Evolutionary conservation across 1,140 invertebrate genomes (phyloP).

Genomic region (Apis cerana): DNA sequence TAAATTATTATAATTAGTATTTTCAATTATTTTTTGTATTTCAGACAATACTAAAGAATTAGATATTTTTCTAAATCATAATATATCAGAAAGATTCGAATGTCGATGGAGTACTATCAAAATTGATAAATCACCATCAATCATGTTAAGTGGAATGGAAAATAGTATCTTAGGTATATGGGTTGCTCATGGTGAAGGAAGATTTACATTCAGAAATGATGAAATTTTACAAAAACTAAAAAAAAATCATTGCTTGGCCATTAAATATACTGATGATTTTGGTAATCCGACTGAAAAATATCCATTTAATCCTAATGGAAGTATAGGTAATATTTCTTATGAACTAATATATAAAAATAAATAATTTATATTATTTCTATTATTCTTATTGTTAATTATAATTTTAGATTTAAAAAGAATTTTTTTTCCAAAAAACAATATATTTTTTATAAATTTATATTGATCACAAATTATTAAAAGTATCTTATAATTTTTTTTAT

Average conservation of each 20-base stretch:
- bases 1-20: background rate
- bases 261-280: slow-evolving; percentile 92
- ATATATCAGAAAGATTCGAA: slow-evolving; percentile 94
- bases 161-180: slow-evolving; percentile 93
- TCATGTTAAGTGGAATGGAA: slow-evolving; percentile 95
- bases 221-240: slow-evolving; percentile 83
- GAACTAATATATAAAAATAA: background rate
- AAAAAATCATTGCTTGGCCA: slow-evolving; percentile 85
- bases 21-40: slow-evolving; percentile 2
- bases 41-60: slow-evolving; percentile 74
- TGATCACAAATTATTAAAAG: no score
- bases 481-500: no score
- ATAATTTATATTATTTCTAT: no score
- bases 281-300: slow-evolving; percentile 89
- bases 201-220: slow-evolving; percentile 83
- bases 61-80: slow-evolving; percentile 91
- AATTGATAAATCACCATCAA: slow-evolving; percentile 87
- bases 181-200: slow-evolving; percentile 98
- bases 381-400: no score
- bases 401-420: no score
- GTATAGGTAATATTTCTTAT: slow-evolving; percentile 81
- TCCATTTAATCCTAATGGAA: slow-evolving; percentile 97
- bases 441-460: no score
- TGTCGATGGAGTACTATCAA: slow-evolving; percentile 94
- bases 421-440: no score